Conservation (phyloP, 1,140 invertebrate species). For the Chrysopa pallens region DNA sequence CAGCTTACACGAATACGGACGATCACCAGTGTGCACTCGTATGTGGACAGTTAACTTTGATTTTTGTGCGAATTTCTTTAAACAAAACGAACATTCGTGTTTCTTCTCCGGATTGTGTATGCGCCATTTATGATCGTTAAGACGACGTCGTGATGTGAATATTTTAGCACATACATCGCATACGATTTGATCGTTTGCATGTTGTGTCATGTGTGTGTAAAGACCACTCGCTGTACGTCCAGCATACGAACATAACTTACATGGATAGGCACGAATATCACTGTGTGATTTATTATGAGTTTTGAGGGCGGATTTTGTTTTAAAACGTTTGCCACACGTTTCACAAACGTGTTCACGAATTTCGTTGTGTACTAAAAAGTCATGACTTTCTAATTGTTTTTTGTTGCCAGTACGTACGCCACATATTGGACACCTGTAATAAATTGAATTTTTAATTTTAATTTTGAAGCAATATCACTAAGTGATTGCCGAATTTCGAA, state of each 20-base stretch:
- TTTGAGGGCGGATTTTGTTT: constrained; percentile 34
- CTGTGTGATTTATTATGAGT: constrained; percentile 60
- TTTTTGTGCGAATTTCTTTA: constrained; percentile 12
- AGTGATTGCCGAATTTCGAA: not conserved
- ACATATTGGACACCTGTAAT: constrained; percentile 12
- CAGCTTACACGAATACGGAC: constrained; percentile 9
- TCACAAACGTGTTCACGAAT: constrained; percentile 20
- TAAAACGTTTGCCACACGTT: constrained; percentile 31
- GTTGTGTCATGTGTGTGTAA: constrained; percentile 13
- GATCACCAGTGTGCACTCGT: constrained; percentile 10
- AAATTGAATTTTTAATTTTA: no score
- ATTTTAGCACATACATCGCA: constrained; percentile 15
- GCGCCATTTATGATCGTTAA: constrained; percentile 12
- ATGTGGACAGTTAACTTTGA: constrained; percentile 12
- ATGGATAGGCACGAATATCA: constrained; percentile 38
- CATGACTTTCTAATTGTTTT: constrained; percentile 7
- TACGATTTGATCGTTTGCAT: constrained; percentile 10
- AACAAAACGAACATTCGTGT: constrained; percentile 12
- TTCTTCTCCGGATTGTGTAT: constrained; percentile 11
- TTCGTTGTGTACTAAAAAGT: constrained; percentile 9
- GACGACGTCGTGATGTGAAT: constrained; percentile 12
- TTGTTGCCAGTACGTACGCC: constrained; percentile 6
- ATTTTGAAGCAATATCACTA: not conserved
- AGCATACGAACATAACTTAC: constrained; percentile 30
- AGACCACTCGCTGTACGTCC: constrained; percentile 12